Evolutionary conservation across 2,888 invertebrate genomes (phyloP).

Genomic region (Physocephala rufipes): DNA sequence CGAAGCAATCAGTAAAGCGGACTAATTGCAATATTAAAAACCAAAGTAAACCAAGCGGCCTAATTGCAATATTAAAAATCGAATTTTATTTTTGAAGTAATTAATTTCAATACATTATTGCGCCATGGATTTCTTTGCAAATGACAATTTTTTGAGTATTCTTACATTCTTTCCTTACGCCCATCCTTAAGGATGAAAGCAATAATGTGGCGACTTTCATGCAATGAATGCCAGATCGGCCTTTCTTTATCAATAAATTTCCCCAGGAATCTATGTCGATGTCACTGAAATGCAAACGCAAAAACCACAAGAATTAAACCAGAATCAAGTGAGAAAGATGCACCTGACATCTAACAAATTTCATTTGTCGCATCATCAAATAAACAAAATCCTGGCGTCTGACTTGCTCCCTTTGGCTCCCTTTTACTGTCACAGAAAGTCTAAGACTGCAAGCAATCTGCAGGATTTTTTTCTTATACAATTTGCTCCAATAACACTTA

Average conservation of each 20-base stretch:
- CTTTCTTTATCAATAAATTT: no score
- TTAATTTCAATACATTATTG: neutral
- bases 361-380: constrained; percentile 60
- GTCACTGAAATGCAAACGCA: neutral
- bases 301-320: neutral
- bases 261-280: no score
- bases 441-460: neutral
- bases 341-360: constrained; percentile 59
- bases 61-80: neutral
- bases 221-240: neutral
- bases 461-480: no score
- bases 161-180: no score
- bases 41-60: no score
- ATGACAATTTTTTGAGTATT: no score
- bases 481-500: no score
- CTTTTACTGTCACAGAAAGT: neutral
- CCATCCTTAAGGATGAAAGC: no score
- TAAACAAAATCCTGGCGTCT: constrained; percentile 53
- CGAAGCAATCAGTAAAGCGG: no score
- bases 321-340: constrained; percentile 51
- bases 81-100: neutral
- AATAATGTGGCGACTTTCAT: neutral
- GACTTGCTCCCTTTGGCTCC: neutral
- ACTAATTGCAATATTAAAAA: no score
- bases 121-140: no score